Evolutionary conservation across 1,140 invertebrate species (phyloP).

Genomic region (Dinoponera quadriceps): DNA sequence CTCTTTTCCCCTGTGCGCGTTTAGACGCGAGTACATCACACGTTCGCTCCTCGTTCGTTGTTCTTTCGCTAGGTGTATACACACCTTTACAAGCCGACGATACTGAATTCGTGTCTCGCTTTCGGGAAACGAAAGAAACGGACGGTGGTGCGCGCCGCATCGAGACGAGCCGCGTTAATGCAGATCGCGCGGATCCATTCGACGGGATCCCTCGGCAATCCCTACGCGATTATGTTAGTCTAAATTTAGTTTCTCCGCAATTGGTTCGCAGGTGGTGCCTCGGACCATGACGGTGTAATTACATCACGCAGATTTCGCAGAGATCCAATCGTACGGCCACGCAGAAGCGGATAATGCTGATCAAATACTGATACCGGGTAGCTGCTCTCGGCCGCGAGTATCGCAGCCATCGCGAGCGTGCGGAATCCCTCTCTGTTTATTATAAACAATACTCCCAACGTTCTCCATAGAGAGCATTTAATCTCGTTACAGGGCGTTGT

Average conservation of each 20-base stretch:
- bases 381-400: slow-evolving; percentile 22
- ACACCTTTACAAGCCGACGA: no score
- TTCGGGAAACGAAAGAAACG: background rate
- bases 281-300: slow-evolving; percentile 61
- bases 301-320: slow-evolving; percentile 61
- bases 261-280: slow-evolving; percentile 45
- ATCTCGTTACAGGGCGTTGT: slow-evolving; percentile 14
- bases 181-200: slow-evolving; percentile 34
- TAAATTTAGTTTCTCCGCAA: slow-evolving; percentile 47
- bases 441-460: slow-evolving; percentile 59
- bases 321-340: slow-evolving; percentile 42
- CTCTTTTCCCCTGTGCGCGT: no score
- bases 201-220: slow-evolving; percentile 22
- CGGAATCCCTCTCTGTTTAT: slow-evolving; percentile 50
- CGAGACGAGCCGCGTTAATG: background rate
- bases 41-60: no score
- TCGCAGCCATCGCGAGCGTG: slow-evolving; percentile 34
- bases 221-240: slow-evolving; percentile 48
- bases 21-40: no score
- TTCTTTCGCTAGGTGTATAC: no score
- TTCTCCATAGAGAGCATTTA: slow-evolving; percentile 32
- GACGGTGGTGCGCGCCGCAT: background rate
- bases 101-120: background rate
- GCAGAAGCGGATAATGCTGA: slow-evolving; percentile 61
- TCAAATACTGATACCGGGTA: slow-evolving; percentile 56